These are phyloP conservation scores for Agrotis clavis DNA, from an alignment of 2,888 invertebrate species.

Conservation along the genomic window DNA sequence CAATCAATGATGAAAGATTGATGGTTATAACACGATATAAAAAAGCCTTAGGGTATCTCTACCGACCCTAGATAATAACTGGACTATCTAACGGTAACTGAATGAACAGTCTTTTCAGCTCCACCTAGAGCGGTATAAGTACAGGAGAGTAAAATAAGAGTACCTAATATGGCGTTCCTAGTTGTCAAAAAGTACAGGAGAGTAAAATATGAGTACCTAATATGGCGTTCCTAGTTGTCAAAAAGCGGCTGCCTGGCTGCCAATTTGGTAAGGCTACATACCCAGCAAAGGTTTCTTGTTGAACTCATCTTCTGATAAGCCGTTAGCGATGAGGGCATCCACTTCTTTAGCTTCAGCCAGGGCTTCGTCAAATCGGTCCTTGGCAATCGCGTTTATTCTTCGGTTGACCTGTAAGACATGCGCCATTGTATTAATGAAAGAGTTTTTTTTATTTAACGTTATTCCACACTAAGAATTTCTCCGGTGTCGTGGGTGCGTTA, in stretches of 20 bases:
- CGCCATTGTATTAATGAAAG: no score
- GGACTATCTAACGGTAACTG: no score
- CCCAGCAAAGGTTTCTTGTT: constrained; percentile 94
- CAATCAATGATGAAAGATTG: no score
- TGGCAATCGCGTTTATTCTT: constrained; percentile 95
- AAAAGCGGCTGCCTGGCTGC: not conserved
- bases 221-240: not conserved
- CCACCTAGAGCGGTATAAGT: no score
- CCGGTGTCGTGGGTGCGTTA: no score
- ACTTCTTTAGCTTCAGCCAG: constrained; percentile 94
- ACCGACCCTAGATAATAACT: no score
- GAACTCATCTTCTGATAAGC: constrained; percentile 92
- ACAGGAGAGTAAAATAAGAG: not conserved
- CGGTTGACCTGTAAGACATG: constrained; percentile 91
- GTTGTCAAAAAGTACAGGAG: not conserved
- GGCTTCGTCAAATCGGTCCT: constrained; percentile 94
- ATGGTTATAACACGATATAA: no score
- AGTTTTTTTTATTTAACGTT: no score
- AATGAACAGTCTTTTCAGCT: no score
- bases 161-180: not conserved
- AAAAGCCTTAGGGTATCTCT: no score
- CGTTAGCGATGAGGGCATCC: constrained; percentile 93
- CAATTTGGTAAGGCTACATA: constrained; percentile 61
- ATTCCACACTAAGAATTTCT: no score
- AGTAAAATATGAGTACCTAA: not conserved